phyloP scores from a whole-genome alignment of 2,113 vertebrate genomes.

The Cyprinodon variegatus region DNA sequence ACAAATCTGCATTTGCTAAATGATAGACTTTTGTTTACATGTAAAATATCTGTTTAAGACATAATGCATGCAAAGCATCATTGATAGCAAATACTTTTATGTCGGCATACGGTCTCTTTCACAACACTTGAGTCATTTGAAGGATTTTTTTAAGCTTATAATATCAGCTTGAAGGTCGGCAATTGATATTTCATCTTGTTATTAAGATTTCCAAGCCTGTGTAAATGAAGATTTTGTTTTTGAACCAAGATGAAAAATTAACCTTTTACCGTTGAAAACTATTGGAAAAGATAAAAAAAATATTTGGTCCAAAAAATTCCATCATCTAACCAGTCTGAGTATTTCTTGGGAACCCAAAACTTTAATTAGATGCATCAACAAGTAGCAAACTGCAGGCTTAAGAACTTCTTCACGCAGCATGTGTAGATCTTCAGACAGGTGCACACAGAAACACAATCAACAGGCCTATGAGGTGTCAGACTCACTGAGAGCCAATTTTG shows the following conservation, averaged over 20 bases:
- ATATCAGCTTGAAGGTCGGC: background rate
- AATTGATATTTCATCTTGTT: background rate
- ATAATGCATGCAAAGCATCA: background rate
- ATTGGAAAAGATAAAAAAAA: background rate
- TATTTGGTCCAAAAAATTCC: background rate
- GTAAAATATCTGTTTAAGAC: background rate
- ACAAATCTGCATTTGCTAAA: too few relatives aligned
- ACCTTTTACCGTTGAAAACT: background rate
- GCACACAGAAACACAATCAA: constrained; percentile 51
- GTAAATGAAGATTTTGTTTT: background rate
- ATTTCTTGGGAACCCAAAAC: constrained; percentile 13
- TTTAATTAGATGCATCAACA: constrained; percentile 26
- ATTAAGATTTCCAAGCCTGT: background rate
- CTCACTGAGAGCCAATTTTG: constrained; percentile 47
- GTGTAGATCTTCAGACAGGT: constrained; percentile 16
- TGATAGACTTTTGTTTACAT: background rate
- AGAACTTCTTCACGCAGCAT: constrained; percentile 33
- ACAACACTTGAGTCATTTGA: background rate
- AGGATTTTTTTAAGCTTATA: background rate
- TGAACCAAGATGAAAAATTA: background rate
- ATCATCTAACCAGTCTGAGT: background rate
- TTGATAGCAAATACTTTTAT: background rate
- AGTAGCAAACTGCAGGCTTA: constrained; percentile 9
- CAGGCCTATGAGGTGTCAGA: constrained; percentile 45
- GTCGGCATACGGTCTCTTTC: background rate